Conservation (phyloP, 2,113 vertebrate genomes). For the Hemibagrus wyckioides region DNA sequence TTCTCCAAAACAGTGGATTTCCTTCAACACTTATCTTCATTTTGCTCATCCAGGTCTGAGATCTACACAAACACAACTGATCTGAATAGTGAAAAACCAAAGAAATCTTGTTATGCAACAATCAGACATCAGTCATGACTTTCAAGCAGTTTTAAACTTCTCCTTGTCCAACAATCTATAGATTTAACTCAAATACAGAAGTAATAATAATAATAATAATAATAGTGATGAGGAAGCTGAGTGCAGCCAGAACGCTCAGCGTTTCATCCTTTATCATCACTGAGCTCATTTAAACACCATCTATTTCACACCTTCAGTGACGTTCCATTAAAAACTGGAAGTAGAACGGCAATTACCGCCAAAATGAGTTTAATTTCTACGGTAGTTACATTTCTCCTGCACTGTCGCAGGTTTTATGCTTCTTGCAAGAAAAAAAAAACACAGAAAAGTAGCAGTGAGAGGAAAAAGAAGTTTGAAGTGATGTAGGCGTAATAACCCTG, state of each 20-base stretch:
- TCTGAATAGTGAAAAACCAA: not conserved
- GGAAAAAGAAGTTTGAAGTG: not conserved
- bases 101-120: not conserved
- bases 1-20: not conserved
- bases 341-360: not conserved
- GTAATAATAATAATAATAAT: not conserved
- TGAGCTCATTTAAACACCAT: not conserved
- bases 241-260: not conserved
- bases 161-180: not conserved
- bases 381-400: not conserved
- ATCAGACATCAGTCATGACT: not conserved
- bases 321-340: slow-evolving; percentile 11
- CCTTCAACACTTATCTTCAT: not conserved
- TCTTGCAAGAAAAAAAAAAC: not conserved
- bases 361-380: not conserved
- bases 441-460: not conserved
- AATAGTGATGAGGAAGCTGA: no score
- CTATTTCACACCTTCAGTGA: not conserved
- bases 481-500: not conserved
- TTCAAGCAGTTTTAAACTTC: not conserved
- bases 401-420: not conserved
- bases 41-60: not conserved
- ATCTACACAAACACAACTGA: not conserved
- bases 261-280: not conserved
- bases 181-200: not conserved